Conservation (phyloP, 2,888 invertebrate species). For the Melieria omissa region DNA sequence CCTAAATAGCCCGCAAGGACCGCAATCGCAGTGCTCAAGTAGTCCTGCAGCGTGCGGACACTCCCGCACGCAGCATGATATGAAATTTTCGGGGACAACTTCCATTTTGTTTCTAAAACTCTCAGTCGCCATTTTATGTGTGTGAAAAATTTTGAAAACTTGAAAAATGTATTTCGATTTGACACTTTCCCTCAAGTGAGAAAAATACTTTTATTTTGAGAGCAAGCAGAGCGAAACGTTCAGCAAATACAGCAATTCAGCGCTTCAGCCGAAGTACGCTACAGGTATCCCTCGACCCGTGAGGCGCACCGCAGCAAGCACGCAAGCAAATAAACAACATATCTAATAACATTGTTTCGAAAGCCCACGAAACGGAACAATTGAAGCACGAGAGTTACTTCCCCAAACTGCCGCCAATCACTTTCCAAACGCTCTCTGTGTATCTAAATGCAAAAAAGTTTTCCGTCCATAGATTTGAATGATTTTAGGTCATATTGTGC, state of each 20-base stretch:
- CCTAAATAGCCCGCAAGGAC: neutral
- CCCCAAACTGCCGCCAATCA: neutral
- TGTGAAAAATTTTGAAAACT: conserved; percentile 14
- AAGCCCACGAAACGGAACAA: neutral
- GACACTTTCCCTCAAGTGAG: conserved; percentile 8
- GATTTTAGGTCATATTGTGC: conserved; percentile 40
- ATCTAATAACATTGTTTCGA: neutral
- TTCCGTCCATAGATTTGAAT: conserved; percentile 31
- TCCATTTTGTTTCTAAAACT: conserved; percentile 6
- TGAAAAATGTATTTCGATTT: conserved; percentile 12
- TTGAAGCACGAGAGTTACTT: conserved; percentile 15
- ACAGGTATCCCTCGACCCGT: too few relatives aligned
- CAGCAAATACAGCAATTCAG: conserved; percentile 13
- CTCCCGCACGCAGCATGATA: neutral
- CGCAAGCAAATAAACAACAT: neutral
- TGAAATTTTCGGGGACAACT: neutral
- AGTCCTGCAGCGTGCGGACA: neutral
- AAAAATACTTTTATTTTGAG: conserved; percentile 20
- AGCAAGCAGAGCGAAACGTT: conserved; percentile 5
- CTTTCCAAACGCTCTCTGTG: too few relatives aligned
- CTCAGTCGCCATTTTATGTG: conserved; percentile 21
- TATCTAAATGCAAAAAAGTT: conserved; percentile 34
- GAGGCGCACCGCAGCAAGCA: too few relatives aligned
- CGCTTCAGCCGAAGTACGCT: too few relatives aligned
- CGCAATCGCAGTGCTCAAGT: neutral